phyloP scores from a whole-genome alignment of 2,888 invertebrate genomes.

The Onthophagus sagittarius region DNA sequence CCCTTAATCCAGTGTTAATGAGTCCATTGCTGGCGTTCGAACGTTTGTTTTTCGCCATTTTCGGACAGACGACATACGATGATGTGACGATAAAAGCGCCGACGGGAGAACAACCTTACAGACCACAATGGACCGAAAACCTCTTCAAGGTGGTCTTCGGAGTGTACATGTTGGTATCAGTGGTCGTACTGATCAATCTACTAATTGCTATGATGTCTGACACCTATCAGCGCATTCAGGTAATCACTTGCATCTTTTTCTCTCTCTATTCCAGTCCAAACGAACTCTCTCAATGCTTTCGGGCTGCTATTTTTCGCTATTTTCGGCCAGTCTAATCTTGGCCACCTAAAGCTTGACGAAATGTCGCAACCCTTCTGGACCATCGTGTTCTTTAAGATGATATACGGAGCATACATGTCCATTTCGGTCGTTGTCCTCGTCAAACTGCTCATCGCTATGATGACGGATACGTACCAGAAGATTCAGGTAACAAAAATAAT shows the following conservation, averaged over 20 bases:
- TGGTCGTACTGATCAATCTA: constrained; percentile 96
- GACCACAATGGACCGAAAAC: constrained; percentile 80
- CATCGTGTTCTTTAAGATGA: constrained; percentile 80
- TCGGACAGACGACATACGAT: constrained; percentile 87
- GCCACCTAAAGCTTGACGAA: constrained; percentile 66
- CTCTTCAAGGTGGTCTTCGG: constrained; percentile 92
- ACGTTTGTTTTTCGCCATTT: constrained; percentile 96
- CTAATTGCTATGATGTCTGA: constrained; percentile 99
- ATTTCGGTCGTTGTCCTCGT: constrained; percentile 98
- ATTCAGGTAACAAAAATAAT: constrained; percentile 73
- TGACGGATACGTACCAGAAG: constrained; percentile 99
- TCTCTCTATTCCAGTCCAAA: constrained; percentile 75
- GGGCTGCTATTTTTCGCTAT: constrained; percentile 98
- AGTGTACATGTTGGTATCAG: constrained; percentile 95
- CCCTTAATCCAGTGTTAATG: constrained; percentile 62
- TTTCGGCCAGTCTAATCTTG: constrained; percentile 89
- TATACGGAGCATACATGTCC: constrained; percentile 95
- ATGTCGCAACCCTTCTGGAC: constrained; percentile 76
- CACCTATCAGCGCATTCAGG: constrained; percentile 98
- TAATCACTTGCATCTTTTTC: constrained; percentile 53
- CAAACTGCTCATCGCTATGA: constrained; percentile 99
- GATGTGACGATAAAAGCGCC: constrained; percentile 56
- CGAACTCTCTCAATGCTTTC: constrained; percentile 89
- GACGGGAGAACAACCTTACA: constrained; percentile 58
- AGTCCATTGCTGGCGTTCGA: constrained; percentile 91